Percentiles rank a stretch among this genome's conserved stretches.
Conservation (phyloP, 2,113 vertebrate species). For the Anolis carolinensis region DNA sequence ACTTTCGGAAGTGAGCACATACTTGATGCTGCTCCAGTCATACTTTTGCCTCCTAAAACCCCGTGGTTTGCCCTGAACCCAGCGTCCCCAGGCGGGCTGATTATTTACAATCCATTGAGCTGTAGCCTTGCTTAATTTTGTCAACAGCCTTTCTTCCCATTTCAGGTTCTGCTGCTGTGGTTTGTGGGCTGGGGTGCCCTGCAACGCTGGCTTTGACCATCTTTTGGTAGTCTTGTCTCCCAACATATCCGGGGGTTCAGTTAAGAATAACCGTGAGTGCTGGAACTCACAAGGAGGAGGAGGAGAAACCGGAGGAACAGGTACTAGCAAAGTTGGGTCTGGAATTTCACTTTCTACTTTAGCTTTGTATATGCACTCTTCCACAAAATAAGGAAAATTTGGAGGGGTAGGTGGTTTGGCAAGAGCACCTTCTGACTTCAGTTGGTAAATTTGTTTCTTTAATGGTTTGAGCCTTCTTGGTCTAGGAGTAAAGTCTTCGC, state of each 20-base stretch:
- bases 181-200: not conserved
- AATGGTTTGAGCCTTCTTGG: not conserved
- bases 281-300: not conserved
- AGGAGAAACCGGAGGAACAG: not conserved
- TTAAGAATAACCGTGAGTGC: not conserved
- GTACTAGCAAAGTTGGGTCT: not conserved
- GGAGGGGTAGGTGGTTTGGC: constrained; percentile 9
- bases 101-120: constrained; percentile 71
- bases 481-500: not conserved
- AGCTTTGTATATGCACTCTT: constrained; percentile 25
- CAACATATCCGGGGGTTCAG: constrained; percentile 17
- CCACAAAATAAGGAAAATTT: not conserved
- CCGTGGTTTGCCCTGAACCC: constrained; percentile 52
- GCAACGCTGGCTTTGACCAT: constrained; percentile 28
- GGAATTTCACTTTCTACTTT: not conserved
- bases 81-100: constrained; percentile 34
- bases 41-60: constrained; percentile 60
- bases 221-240: not conserved
- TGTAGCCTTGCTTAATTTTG: constrained; percentile 68
- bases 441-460: not conserved
- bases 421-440: not conserved
- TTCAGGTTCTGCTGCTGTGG: constrained; percentile 18
- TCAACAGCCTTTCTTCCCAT: constrained; percentile 64
- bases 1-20: constrained; percentile 63
- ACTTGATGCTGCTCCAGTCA: constrained; percentile 65